Conservation (phyloP, 2,797 vertebrate genomes). For the Petrocephalus schoutedeni region DNA sequence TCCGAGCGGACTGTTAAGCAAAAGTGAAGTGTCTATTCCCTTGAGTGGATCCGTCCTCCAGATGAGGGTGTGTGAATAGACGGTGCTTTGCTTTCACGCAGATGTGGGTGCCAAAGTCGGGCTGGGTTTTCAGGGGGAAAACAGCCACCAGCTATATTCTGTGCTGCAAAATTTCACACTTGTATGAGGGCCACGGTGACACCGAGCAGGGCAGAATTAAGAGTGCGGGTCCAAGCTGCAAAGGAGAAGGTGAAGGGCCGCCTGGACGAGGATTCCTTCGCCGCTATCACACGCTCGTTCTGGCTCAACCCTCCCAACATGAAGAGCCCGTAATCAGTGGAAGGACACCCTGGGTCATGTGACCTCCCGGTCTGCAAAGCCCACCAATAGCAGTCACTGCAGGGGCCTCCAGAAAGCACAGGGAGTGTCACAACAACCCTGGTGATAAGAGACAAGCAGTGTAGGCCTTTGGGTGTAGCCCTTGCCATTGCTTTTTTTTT, state of each 20-base stretch:
- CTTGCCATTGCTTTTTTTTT: slow-evolving; percentile 16
- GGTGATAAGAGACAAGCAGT: slow-evolving; percentile 6
- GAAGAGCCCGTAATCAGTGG: background rate
- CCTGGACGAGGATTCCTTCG: background rate
- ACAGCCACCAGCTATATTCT: background rate
- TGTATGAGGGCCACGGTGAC: background rate
- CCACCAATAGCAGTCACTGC: background rate
- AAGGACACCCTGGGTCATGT: background rate
- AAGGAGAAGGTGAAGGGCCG: background rate
- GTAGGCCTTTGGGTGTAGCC: slow-evolving; percentile 6
- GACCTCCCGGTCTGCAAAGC: background rate
- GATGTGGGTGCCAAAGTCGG: background rate
- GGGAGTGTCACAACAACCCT: background rate
- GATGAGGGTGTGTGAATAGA: background rate
- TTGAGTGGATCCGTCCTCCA: background rate
- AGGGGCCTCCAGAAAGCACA: background rate
- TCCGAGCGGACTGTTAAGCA: background rate
- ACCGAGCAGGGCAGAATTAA: background rate
- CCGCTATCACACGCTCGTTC: background rate
- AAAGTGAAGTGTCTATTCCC: background rate
- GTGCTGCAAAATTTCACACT: background rate
- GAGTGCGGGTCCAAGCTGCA: background rate
- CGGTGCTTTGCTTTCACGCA: background rate
- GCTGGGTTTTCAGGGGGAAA: background rate
- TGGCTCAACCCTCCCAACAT: background rate